A percentile compares a stretch with the other conserved stretches of the same genome.
These are phyloP conservation scores for Drosophila mettleri DNA, from an alignment of 2,888 invertebrate genomes.

Conservation along the genomic window DNA sequence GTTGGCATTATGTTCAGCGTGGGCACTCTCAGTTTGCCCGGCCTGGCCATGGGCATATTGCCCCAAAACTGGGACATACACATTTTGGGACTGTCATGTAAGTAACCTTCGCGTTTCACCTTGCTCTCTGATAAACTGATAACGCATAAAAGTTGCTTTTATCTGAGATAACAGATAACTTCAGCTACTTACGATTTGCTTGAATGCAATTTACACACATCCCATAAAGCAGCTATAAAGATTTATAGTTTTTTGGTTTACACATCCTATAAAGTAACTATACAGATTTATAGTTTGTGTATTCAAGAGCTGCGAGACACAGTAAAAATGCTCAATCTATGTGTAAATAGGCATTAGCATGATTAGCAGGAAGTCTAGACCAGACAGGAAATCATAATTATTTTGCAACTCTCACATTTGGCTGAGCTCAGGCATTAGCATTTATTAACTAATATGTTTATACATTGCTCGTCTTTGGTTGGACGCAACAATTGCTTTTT, in stretches of 20 bases:
- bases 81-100: slow-evolving; percentile 83
- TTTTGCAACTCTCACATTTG: too few species aligned
- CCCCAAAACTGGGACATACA: slow-evolving; percentile 87
- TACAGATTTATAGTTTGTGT: background rate
- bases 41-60: slow-evolving; percentile 90
- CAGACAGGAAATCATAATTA: too few species aligned
- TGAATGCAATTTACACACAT: background rate
- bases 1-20: slow-evolving; percentile 89
- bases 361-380: too few species aligned
- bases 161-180: background rate
- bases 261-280: background rate
- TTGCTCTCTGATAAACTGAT: background rate
- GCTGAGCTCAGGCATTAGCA: too few species aligned
- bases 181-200: background rate
- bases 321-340: too few species aligned
- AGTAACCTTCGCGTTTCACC: slow-evolving; percentile 37
- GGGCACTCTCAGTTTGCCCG: slow-evolving; percentile 88
- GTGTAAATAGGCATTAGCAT: too few species aligned
- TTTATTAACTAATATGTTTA: too few species aligned
- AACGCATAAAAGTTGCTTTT: background rate
- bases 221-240: background rate
- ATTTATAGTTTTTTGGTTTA: background rate
- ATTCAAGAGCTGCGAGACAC: too few species aligned
- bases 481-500: too few species aligned
- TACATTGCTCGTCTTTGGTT: too few species aligned